Base-by-base conservation (phyloP, 1,140 invertebrate genomes). In the Branchinecta lindahli region DNA sequence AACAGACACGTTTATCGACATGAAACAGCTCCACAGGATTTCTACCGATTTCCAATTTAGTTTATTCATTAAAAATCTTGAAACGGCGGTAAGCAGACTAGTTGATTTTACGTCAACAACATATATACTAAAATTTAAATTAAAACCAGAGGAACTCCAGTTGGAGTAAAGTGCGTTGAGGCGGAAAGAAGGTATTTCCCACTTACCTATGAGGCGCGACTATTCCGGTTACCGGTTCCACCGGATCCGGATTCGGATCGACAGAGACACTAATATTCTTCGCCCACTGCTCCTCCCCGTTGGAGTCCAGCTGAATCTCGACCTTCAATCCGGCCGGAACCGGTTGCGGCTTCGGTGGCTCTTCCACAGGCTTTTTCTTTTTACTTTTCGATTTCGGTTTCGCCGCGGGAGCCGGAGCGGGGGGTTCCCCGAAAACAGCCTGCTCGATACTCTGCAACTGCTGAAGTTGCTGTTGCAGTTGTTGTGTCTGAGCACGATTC, bases 401-500 rank as follows among this genome's bases (percentile, higher is more conserved):
- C 44, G 73, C 73, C 12, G 71, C 66, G 20, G 72, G 68, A 46
- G 70, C 70, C 45, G 69, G 47, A 52, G 68, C 70, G 7, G 65
- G 68, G 7, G 65, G 33, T 52, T 66, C 68, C 65, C 33, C 67
- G 7, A 33, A 66, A 44, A 71, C 67, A 45, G 46, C 21, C 66
- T 68, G 68, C 69, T 75, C 72, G 18, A 74, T 45, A 44, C 74
- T 69, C 67, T 78, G 77, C 18, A 79, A 73, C 70, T 77, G 76
- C 72, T 79, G 78, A 61, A 78, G 72, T 68, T 79, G 77, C 21
- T 73, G 71, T 72, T 78, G 78, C 12, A 79, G 74, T 66, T 85
- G 84, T 61, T 84, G 82, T 68, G 86, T 78, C 68, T 81, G 85
- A 74, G 84, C 84, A 74, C 86, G 86, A 52, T 86, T 84, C 72